Evolutionary conservation across 2,797 vertebrate species (phyloP), one percentile per base, ranked within the genome.

Genomic region (Argentina silus): DNA sequence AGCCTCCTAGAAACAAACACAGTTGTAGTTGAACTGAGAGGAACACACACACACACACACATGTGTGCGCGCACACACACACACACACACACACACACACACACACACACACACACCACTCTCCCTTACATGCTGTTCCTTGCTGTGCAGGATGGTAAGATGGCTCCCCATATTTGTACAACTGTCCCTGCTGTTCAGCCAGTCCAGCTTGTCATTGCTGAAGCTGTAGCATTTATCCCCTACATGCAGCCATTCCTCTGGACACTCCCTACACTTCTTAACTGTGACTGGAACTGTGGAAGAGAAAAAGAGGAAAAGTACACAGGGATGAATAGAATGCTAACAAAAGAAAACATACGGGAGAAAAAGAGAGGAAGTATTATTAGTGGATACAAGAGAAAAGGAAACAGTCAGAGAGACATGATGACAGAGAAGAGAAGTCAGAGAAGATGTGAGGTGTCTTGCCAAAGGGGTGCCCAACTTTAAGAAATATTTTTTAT

Each of bases 191-290:
- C 87, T 90, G 57, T 66, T 70, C 42, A 73, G 45, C 87, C 86
- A 89, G 74, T 89, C 78, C 69, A 83, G 70, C 78, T 86, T 88
- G 65, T 91, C 76, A 0, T 53, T 43, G 72, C 87, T 91, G 77
- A 90, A 90, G 81, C 59, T 70, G 72, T 84, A 90, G 80, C 89
- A 89, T 55, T 75, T 85, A 3, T 62, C 79, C 14, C 78, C 71
- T 0, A 81, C 42, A 60, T 76, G 76, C 47, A 84, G 69, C 87
- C 84, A 88, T 48, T 55, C 68, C 23, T 82, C 86, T 62, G 88
- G 90, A 73, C 88, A 88, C 59, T 85, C 77, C 7, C 47, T 74
- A 77, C 88, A 92, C 76, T 78, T 23, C 12, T 64, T 75, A 70
- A 86, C 88, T 85, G 77, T 0, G 12, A 3, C 27, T 36, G 27